These are phyloP conservation scores for Vireo altiloquus DNA, from an alignment of 2,113 vertebrate genomes.

Conservation along the genomic window DNA sequence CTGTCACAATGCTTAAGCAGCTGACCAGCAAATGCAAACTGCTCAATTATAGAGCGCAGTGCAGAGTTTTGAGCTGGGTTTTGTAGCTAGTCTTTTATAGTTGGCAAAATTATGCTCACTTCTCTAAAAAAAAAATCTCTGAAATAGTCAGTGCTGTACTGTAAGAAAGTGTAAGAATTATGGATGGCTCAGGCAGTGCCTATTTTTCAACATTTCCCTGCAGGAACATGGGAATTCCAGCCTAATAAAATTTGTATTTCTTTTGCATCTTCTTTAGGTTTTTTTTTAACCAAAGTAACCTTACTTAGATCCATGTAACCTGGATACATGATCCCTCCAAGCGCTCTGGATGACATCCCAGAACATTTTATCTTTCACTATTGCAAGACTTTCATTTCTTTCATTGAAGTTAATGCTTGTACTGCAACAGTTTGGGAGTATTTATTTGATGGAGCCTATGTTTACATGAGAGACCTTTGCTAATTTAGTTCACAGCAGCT, in stretches of 20 bases:
- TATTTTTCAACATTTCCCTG: background rate
- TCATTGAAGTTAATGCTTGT: background rate
- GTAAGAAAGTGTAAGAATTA: background rate
- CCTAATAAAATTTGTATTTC: background rate
- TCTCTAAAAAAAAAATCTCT: background rate
- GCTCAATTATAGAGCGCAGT: background rate
- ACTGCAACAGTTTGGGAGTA: background rate
- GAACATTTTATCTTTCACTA: conserved; percentile 1
- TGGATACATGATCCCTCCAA: background rate
- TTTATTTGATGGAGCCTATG: background rate
- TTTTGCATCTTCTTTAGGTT: background rate
- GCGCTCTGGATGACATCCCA: background rate
- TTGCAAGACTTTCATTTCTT: background rate
- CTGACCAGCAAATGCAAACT: background rate
- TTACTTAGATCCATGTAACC: background rate
- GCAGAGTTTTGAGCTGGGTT: background rate
- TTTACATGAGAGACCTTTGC: background rate
- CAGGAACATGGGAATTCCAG: background rate
- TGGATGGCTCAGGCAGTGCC: background rate
- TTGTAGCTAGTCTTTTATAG: background rate
- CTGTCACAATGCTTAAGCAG: background rate
- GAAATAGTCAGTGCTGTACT: background rate
- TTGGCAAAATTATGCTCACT: background rate
- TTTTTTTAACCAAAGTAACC: background rate
- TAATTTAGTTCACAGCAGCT: background rate